Conservation (phyloP, 2,888 invertebrate genomes). For the Dorcus parallelipipedus region DNA sequence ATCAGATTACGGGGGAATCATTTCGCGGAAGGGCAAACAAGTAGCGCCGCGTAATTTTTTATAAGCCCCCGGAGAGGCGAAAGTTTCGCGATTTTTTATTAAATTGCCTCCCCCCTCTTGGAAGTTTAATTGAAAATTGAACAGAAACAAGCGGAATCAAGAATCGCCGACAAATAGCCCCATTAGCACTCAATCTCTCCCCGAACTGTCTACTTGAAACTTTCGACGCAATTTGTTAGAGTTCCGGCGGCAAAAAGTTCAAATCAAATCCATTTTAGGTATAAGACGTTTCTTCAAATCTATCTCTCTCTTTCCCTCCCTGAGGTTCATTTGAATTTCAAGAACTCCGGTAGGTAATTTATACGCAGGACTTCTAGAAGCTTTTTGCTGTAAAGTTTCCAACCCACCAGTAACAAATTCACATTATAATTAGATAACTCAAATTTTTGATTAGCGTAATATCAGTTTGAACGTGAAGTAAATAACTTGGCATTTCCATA, state of each 20-base stretch:
- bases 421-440: too few relatives aligned
- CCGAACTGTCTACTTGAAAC: slow-evolving; percentile 32
- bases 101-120: too few relatives aligned
- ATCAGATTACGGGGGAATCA: too few relatives aligned
- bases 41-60: too few relatives aligned
- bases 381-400: not conserved
- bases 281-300: slow-evolving; percentile 31
- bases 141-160: not conserved
- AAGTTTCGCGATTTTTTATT: too few relatives aligned
- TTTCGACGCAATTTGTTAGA: slow-evolving; percentile 36
- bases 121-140: too few relatives aligned
- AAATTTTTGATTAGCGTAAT: too few relatives aligned
- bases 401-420: too few relatives aligned
- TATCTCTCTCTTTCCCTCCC: slow-evolving; percentile 26
- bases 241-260: slow-evolving; percentile 30
- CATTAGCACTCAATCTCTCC: slow-evolving; percentile 36
- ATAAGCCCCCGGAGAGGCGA: too few relatives aligned
- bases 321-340: slow-evolving; percentile 32
- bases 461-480: too few relatives aligned
- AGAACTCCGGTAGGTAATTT: slow-evolving; percentile 31
- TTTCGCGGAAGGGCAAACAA: too few relatives aligned
- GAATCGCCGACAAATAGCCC: slow-evolving; percentile 30
- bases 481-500: too few relatives aligned
- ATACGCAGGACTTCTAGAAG: slow-evolving; percentile 26
- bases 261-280: slow-evolving; percentile 34